A percentile compares a stretch with the other conserved stretches of the same genome.
Evolutionary conservation across 1,140 invertebrate genomes (phyloP).

Genomic region (Drosophila punjabiensis): DNA sequence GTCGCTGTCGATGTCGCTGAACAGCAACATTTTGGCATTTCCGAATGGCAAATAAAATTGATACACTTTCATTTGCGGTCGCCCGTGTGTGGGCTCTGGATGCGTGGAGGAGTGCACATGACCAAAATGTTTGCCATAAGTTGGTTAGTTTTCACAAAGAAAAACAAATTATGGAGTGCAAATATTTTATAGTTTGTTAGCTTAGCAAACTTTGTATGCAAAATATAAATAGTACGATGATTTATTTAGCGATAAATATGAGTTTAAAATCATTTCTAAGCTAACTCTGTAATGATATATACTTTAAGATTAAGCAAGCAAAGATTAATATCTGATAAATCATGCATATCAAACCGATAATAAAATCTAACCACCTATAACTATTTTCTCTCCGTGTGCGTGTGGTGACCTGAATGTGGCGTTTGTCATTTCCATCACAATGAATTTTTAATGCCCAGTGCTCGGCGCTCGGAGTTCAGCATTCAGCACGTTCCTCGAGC

Average conservation of each 20-base stretch:
- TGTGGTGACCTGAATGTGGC: slow-evolving; percentile 27
- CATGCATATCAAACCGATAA: too few relatives aligned
- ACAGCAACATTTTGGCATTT: slow-evolving; percentile 69
- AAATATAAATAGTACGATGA: neutral
- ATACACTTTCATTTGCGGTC: slow-evolving; percentile 53
- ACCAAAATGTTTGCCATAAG: neutral
- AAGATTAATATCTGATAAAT: neutral
- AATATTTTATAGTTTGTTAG: neutral
- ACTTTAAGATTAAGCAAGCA: neutral
- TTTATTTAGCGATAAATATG: neutral
- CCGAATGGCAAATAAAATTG: slow-evolving; percentile 58
- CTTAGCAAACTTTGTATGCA: neutral
- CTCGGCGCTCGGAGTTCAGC: neutral
- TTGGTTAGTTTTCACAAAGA: neutral
- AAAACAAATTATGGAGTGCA: neutral
- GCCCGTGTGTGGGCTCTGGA: slow-evolving; percentile 34
- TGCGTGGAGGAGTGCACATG: slow-evolving; percentile 8
- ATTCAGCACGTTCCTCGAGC: slow-evolving; percentile 39
- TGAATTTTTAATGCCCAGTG: slow-evolving; percentile 67
- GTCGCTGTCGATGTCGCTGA: slow-evolving; percentile 33
- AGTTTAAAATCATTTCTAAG: too few relatives aligned
- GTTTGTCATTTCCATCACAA: slow-evolving; percentile 60
- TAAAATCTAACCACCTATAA: neutral
- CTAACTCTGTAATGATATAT: neutral
- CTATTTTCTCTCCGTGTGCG: slow-evolving; percentile 2